Percentiles rank a stretch among this genome's conserved stretches.
These are phyloP conservation scores for Ischnura elegans DNA, from an alignment of 2,888 invertebrate genomes.

Conservation along the genomic window DNA sequence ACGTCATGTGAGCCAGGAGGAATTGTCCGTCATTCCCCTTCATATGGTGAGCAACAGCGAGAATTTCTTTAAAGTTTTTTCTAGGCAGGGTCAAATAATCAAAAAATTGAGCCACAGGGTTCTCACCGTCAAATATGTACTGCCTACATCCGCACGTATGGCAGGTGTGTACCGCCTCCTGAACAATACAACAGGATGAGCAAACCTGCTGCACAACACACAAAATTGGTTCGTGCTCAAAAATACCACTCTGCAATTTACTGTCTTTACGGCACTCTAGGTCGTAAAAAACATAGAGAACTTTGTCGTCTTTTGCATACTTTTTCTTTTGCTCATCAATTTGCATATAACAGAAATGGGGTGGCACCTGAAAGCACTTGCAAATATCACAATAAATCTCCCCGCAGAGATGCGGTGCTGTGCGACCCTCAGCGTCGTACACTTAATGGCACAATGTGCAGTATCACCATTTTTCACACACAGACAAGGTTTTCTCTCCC, in stretches of 20 bases:
- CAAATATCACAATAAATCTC: slow-evolving; percentile 14
- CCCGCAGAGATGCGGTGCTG: not conserved
- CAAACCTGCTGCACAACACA: not conserved
- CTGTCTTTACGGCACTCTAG: not conserved
- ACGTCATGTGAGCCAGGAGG: not conserved
- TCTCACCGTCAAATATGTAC: not conserved
- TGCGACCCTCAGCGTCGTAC: not conserved
- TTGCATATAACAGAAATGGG: not conserved
- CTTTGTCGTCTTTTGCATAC: not conserved
- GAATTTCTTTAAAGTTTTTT: not conserved
- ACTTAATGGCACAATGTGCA: not conserved
- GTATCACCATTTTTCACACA: not conserved
- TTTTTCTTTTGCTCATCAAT: not conserved
- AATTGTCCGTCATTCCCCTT: not conserved
- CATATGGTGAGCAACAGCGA: not conserved
- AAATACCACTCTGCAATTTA: not conserved
- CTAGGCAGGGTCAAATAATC: not conserved
- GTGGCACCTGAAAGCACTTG: not conserved
- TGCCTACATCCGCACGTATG: not conserved
- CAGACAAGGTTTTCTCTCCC: not conserved
- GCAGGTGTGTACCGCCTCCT: not conserved
- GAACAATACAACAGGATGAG: not conserved
- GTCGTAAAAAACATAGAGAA: slow-evolving; percentile 25
- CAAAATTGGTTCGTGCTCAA: not conserved
- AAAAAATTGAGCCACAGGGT: not conserved